phyloP scores from a whole-genome alignment of 2,888 invertebrate genomes.

The Apamea epomidion region DNA sequence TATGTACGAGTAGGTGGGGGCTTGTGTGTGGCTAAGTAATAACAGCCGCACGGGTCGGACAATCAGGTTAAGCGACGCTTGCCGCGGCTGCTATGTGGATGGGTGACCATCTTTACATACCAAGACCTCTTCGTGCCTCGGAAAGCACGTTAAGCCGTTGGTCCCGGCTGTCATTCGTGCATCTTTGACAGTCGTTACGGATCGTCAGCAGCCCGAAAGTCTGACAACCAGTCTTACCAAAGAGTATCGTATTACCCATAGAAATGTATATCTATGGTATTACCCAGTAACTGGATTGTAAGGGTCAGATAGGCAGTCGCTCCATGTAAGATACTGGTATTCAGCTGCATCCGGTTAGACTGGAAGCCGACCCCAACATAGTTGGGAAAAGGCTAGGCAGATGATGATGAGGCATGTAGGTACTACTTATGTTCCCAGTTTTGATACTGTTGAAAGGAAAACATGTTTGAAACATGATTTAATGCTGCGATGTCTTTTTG shows the following conservation, averaged over 20 bases:
- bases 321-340: slow-evolving; percentile 3
- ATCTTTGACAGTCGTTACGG: not conserved
- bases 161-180: not conserved
- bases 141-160: too few species aligned
- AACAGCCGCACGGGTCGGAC: too few species aligned
- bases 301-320: not conserved
- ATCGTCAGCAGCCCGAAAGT: not conserved
- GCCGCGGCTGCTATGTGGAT: too few species aligned
- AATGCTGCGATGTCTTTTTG: slow-evolving; percentile 35
- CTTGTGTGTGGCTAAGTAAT: too few species aligned
- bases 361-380: not conserved
- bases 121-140: too few species aligned
- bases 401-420: not conserved
- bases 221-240: not conserved
- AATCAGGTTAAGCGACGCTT: too few species aligned
- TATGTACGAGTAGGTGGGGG: not conserved
- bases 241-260: not conserved
- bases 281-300: not conserved
- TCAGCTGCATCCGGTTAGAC: not conserved
- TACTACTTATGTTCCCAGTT: not conserved
- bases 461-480: slow-evolving; percentile 40
- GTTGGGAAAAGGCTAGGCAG: not conserved
- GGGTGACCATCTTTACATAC: too few species aligned
- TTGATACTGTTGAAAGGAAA: slow-evolving; percentile 28
- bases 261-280: not conserved